Conservation (phyloP, 2,888 invertebrate genomes). For the Helicoverpa assulta region DNA sequence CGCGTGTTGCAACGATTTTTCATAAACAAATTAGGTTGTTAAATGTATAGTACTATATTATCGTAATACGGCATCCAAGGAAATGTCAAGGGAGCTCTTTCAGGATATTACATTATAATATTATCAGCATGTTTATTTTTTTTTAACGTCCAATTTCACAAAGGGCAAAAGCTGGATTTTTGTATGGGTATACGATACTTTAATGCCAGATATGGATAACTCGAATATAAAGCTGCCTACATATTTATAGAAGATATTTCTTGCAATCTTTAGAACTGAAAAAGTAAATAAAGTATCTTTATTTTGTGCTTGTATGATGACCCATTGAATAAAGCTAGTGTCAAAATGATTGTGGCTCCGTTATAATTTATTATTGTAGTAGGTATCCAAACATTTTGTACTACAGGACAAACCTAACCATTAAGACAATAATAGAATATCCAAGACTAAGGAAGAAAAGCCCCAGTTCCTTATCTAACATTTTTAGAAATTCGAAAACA, state of each 20-base stretch:
- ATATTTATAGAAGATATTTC: too few species aligned
- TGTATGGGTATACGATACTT: not conserved
- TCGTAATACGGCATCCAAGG: conserved; percentile 29
- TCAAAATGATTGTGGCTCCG: too few species aligned
- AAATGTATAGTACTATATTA: conserved; percentile 46
- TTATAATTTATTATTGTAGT: not conserved
- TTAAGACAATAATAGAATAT: too few species aligned
- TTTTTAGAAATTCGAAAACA: not conserved
- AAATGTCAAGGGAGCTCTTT: conserved; percentile 46
- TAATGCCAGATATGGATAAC: too few species aligned
- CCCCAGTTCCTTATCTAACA: not conserved
- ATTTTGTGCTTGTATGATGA: too few species aligned
- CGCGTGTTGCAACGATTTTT: conserved; percentile 43
- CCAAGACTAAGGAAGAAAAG: too few species aligned
- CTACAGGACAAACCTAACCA: too few species aligned
- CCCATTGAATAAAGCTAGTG: too few species aligned
- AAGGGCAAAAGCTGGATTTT: conserved; percentile 5
- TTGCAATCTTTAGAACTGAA: too few species aligned
- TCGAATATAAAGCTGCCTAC: too few species aligned
- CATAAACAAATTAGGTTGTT: conserved; percentile 48
- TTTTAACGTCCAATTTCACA: conserved; percentile 10
- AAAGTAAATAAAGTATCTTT: too few species aligned
- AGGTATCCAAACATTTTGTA: not conserved
- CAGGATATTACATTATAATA: conserved; percentile 32
- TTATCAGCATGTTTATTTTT: conserved; percentile 28